Evolutionary conservation across 1,140 invertebrate genomes (phyloP).

Genomic region (Hylaeus anthracinus): DNA sequence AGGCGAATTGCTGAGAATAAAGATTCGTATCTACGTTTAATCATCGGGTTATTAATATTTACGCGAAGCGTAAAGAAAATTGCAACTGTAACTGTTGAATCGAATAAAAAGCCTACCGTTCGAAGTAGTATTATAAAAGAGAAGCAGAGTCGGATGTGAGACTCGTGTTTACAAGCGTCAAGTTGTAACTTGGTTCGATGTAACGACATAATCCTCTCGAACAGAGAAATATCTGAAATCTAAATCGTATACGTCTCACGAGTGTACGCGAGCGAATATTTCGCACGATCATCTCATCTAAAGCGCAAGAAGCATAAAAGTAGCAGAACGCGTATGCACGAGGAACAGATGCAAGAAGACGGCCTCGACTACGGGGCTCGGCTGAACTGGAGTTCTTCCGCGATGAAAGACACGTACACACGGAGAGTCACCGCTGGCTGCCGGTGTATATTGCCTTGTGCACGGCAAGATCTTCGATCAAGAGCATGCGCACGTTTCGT

Average conservation of each 20-base stretch:
- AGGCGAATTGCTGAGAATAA: neutral
- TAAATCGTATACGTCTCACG: too few species aligned
- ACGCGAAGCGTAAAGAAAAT: neutral
- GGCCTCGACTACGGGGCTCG: neutral
- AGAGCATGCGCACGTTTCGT: slow-evolving; percentile 58
- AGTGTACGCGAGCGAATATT: neutral
- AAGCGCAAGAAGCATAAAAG: neutral
- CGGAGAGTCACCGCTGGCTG: slow-evolving; percentile 10
- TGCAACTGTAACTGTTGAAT: neutral
- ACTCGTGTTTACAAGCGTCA: too few species aligned
- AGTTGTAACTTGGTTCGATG: too few species aligned
- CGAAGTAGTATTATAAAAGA: neutral
- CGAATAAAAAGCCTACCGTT: neutral
- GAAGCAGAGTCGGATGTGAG: neutral
- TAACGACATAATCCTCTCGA: neutral
- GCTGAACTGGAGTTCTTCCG: slow-evolving; percentile 48
- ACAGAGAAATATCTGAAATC: neutral
- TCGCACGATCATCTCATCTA: slow-evolving; percentile 1
- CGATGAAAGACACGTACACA: slow-evolving; percentile 52
- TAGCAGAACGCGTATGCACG: slow-evolving; percentile 3
- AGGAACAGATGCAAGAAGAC: slow-evolving; percentile 2
- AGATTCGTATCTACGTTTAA: neutral
- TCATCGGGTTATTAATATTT: neutral
- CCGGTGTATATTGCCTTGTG: slow-evolving; percentile 23
- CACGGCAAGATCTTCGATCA: slow-evolving; percentile 55